phyloP scores from a whole-genome alignment of 2,888 invertebrate genomes.

The Apoda limacodes region DNA sequence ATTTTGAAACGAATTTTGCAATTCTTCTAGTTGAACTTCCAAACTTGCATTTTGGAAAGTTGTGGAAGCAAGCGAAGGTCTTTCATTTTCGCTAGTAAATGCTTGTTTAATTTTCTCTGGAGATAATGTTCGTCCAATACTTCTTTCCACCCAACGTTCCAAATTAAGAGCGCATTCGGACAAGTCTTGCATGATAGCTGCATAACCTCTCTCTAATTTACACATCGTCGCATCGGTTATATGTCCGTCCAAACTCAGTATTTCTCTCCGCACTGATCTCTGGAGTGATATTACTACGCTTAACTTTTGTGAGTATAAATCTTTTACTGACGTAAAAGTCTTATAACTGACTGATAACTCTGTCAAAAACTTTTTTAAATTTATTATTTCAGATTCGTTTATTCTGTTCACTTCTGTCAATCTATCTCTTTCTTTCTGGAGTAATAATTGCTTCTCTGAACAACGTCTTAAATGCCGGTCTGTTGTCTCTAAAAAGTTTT shows the following conservation, averaged over 20 bases:
- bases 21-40: constrained; percentile 48
- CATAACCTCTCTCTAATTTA: constrained; percentile 46
- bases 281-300: constrained; percentile 46
- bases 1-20: constrained; percentile 53
- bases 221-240: constrained; percentile 38
- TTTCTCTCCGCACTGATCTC: constrained; percentile 50
- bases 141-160: constrained; percentile 53
- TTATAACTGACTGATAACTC: constrained; percentile 50
- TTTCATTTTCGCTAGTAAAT: constrained; percentile 38
- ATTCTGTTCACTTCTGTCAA: constrained; percentile 49
- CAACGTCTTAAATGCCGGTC: constrained; percentile 49
- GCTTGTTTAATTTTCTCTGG: constrained; percentile 53
- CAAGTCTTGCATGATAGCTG: constrained; percentile 52
- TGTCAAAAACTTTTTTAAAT: constrained; percentile 48
- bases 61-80: constrained; percentile 30
- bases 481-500: constrained; percentile 57
- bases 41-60: constrained; percentile 45
- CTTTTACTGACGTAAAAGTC: constrained; percentile 47
- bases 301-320: constrained; percentile 48
- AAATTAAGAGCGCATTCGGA: constrained; percentile 47
- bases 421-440: constrained; percentile 54
- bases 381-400: constrained; percentile 53
- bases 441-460: constrained; percentile 41
- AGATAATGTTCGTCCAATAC: constrained; percentile 38
- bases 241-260: constrained; percentile 40